phyloP scores from a whole-genome alignment of 2,888 invertebrate species.

The Luperina testacea region DNA sequence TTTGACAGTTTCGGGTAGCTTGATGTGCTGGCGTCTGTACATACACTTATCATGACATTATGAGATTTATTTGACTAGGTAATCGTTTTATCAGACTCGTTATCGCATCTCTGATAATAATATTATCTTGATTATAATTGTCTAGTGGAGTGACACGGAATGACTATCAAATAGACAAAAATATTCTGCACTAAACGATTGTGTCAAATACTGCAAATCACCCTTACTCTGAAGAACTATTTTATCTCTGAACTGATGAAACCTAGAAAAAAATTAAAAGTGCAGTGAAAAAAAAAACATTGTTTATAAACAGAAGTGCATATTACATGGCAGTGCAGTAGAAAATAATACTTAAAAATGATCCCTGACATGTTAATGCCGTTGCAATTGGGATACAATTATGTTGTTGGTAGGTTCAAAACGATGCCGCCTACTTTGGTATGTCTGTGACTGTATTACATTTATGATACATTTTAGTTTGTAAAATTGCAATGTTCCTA shows the following conservation, averaged over 20 bases:
- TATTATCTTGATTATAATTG: conserved; percentile 34
- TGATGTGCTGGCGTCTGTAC: no score
- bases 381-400: conserved; percentile 38
- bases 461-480: no score
- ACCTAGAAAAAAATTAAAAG: neutral
- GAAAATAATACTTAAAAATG: conserved; percentile 3
- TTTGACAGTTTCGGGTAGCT: no score
- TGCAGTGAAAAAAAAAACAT: neutral
- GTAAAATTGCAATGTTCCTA: no score
- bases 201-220: neutral
- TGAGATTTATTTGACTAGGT: conserved; percentile 22
- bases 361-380: conserved; percentile 35
- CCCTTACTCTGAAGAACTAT: neutral
- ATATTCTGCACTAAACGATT: neutral
- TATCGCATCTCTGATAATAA: conserved; percentile 25
- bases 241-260: neutral
- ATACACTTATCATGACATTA: conserved; percentile 11
- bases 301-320: neutral
- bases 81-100: conserved; percentile 20
- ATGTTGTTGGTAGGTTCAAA: conserved; percentile 33
- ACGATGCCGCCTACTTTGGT: no score
- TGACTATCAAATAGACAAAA: conserved; percentile 23
- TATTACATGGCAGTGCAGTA: neutral
- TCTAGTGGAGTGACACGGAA: conserved; percentile 19
- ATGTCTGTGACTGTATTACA: no score